These are phyloP conservation scores for Eupeodes latifasciatus DNA, from an alignment of 2,888 invertebrate species.

Conservation along the genomic window DNA sequence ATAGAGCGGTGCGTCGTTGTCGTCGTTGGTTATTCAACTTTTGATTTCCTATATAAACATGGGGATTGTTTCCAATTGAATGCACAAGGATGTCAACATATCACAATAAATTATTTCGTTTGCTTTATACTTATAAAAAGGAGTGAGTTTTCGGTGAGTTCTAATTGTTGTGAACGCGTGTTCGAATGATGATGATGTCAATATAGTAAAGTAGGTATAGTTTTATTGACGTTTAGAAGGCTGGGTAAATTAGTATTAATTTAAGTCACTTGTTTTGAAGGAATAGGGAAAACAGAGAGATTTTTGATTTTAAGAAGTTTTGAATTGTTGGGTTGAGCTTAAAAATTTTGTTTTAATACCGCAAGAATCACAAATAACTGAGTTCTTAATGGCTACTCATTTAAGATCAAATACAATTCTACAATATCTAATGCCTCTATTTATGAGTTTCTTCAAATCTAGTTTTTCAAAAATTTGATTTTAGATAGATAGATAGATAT, in stretches of 20 bases:
- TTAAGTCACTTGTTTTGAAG: constrained; percentile 29
- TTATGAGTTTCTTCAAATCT: too few species aligned
- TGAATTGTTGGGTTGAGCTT: too few species aligned
- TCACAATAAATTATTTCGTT: constrained; percentile 4
- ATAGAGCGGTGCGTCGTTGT: constrained; percentile 28
- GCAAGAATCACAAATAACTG: too few species aligned
- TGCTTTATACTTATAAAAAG: constrained; percentile 6
- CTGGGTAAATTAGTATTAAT: constrained; percentile 63
- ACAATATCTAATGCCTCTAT: too few species aligned
- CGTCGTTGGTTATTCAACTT: constrained; percentile 45
- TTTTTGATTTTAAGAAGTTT: too few species aligned
- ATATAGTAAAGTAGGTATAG: constrained; percentile 3
- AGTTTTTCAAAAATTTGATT: too few species aligned
- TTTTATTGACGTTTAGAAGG: constrained; percentile 51
- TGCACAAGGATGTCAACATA: constrained; percentile 72
- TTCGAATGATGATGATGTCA: constrained; percentile 60
- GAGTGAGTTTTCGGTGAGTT: constrained; percentile 47
- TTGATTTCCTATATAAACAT: constrained; percentile 74
- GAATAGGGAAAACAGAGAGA: background rate
- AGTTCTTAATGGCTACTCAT: too few species aligned
- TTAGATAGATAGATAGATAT: too few species aligned
- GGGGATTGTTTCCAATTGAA: constrained; percentile 67
- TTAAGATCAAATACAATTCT: too few species aligned
- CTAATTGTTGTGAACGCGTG: constrained; percentile 72
- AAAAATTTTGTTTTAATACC: too few species aligned